Evolutionary conservation across 2,113 vertebrate genomes (phyloP).

Genomic region (Oxyura jamaicensis): DNA sequence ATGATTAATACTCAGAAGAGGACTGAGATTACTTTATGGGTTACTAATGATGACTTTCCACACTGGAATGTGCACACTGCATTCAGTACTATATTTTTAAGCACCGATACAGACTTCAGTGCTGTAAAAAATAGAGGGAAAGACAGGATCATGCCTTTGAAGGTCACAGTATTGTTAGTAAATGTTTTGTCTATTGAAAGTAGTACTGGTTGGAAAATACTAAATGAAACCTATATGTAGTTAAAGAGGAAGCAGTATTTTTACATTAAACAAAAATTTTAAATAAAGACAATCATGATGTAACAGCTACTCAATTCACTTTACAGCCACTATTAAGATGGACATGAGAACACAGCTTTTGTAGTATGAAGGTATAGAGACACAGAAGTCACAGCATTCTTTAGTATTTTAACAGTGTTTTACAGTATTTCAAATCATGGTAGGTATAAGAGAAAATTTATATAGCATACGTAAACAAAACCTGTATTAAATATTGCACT

Average conservation of each 20-base stretch:
- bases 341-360: background rate
- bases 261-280: background rate
- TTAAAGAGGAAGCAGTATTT: background rate
- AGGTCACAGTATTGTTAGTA: constrained; percentile 32
- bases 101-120: background rate
- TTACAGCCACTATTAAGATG: background rate
- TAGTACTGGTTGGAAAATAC: constrained; percentile 11
- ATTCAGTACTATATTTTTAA: background rate
- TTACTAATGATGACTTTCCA: background rate
- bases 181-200: background rate
- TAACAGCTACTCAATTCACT: background rate
- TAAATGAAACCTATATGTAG: background rate
- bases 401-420: background rate
- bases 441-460: background rate
- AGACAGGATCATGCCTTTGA: background rate
- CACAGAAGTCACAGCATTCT: background rate
- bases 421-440: background rate
- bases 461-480: background rate
- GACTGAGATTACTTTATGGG: background rate
- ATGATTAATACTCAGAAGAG: background rate
- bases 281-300: background rate
- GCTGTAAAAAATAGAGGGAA: background rate
- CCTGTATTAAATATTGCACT: background rate
- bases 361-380: background rate
- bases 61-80: background rate